Evolutionary conservation across 2,888 invertebrate genomes (phyloP).

Genomic region (Chloromyia formosa): DNA sequence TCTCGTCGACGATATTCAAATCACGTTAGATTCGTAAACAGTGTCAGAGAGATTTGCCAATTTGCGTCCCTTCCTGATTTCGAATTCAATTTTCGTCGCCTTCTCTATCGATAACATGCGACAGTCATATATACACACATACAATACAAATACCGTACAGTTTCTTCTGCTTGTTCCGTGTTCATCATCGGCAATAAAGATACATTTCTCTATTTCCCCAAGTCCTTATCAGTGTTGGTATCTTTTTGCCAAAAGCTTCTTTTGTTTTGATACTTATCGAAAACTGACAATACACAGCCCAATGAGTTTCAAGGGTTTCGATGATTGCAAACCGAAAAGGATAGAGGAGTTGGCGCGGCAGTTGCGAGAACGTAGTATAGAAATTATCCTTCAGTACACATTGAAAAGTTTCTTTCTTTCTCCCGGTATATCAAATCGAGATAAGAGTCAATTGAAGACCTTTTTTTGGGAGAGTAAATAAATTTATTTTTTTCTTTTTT

Average conservation of each 20-base stretch:
- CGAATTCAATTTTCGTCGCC: conserved; percentile 44
- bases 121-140: background rate
- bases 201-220: conserved; percentile 17
- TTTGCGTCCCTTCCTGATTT: conserved; percentile 45
- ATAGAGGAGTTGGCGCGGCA: background rate
- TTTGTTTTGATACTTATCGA: conserved; percentile 38
- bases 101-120: background rate
- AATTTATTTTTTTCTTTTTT: background rate
- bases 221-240: conserved; percentile 28
- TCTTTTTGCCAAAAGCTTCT: conserved; percentile 25
- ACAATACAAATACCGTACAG: background rate
- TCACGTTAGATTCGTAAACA: conserved; percentile 42
- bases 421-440: conserved; percentile 28
- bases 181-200: background rate
- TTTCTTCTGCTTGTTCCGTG: background rate
- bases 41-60: conserved; percentile 44
- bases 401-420: conserved; percentile 14
- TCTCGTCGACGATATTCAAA: conserved; percentile 31
- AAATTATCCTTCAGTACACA: background rate
- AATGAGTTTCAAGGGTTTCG: conserved; percentile 30
- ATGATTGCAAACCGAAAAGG: background rate
- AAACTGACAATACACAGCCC: conserved; percentile 23
- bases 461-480: conserved; percentile 16
- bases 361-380: background rate
- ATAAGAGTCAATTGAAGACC: conserved; percentile 35